Evolutionary conservation across 2,888 invertebrate species (phyloP), one percentile per base, ranked within the genome.

Genomic region (Eilema depressum): DNA sequence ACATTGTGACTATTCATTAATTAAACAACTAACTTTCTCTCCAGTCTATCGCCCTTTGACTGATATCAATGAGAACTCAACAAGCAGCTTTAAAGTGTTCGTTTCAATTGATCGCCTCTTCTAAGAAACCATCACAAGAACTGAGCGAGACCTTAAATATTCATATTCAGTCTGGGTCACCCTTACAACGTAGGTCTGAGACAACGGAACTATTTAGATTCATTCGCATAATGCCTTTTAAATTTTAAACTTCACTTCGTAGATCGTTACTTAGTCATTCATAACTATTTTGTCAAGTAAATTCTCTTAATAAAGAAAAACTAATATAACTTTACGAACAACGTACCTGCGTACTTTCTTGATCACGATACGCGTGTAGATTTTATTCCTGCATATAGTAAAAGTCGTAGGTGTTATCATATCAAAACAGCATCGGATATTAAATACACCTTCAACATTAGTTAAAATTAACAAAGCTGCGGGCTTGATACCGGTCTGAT

Each of bases 1-100:
- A 84, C 80, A 80, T 47, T 78, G 79, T 82, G 86, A 83, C 83
- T 75, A 66, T 63, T 86, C 85, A 85, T 85, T 88, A 81, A 87
- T 86, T 88, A 84, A 83, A n/a, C n/a, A n/a, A n/a, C n/a, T n/a
- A n/a, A 88, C 88, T 89, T 89, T 89, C 89, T 86, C 88, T 85
- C 73, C 81, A 84, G 82, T 79, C 79, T 83, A 80, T 80, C 80
- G 86, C 85, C 83, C 82, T 87, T 86, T 85, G 77, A 84, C 81
- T 83, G 78, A 78, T 81, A 75, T 83, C 88, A 86, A 85, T 84
- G 82, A 82, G 79, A 75, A 77, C 78, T 82, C 82, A 79, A 79
- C 84, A 79, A 85, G 84, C 84, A 83, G 80, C 77, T 79, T 83
- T 80, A 78, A 80, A 84, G 82, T 67, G 75, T 76, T 75, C 82